phyloP scores from a whole-genome alignment of 2,888 invertebrate genomes.

The Machimus rusticus region DNA sequence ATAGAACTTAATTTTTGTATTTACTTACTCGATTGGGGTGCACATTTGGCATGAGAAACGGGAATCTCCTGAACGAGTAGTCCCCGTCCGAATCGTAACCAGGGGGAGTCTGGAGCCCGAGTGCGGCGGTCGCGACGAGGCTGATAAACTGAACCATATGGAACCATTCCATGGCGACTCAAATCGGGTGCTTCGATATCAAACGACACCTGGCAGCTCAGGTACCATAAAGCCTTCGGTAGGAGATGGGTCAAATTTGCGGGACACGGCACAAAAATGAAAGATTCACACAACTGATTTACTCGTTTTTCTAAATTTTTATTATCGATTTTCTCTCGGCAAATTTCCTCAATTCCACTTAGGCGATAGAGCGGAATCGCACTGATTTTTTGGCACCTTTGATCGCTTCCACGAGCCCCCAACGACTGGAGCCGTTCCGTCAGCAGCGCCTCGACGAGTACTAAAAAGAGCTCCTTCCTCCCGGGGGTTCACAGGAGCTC shows the following conservation, averaged over 20 bases:
- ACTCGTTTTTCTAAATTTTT: neutral
- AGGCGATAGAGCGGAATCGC: neutral
- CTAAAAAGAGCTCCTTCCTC: neutral
- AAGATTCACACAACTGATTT: neutral
- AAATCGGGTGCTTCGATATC: neutral
- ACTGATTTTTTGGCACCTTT: neutral
- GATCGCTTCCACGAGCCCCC: neutral
- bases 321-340: neutral
- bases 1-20: neutral
- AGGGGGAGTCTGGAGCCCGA: conserved; percentile 8
- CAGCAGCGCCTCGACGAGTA: neutral
- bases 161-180: conserved; percentile 42
- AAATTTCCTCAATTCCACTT: neutral
- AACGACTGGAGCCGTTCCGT: neutral
- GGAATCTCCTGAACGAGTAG: conserved; percentile 65
- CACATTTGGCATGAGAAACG: conserved; percentile 84
- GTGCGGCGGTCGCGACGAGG: conserved; percentile 12
- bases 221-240: neutral
- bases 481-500: neutral
- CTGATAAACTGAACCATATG: conserved; percentile 46
- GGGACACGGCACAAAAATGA: neutral
- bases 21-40: conserved; percentile 76
- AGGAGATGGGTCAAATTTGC: neutral
- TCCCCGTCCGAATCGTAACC: neutral
- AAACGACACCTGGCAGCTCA: neutral